Base-by-base conservation (phyloP, 2,888 invertebrate genomes). In the Pammene aurita region DNA sequence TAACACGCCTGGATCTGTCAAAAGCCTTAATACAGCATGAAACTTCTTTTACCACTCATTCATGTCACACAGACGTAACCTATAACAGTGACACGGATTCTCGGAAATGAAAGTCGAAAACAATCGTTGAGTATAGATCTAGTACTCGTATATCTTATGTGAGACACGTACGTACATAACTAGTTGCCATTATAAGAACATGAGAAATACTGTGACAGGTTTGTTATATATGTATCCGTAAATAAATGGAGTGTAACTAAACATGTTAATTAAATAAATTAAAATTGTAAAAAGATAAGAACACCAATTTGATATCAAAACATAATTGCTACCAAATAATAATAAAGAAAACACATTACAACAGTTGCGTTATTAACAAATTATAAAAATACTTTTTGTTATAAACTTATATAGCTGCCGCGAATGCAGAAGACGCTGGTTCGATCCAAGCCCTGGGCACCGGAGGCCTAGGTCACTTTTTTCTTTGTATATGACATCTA, bases 41-140 rank as follows among this genome's bases (percentile, higher is more conserved):
- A 34, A 42, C n/a, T n/a, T 58, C 18, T 42, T 44, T 42, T 35
- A 35, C 48, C 10, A 52, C 50, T 18, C 16, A 50, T 50, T 41
- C 41, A 62, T 62, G 50, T 52, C 61, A 50, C 46, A 35, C 38
- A 62, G 41, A 54, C 42, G 54, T 63, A 68, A 48, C 58, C 63
- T 68, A 54, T 68, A 68, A 68, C 58, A 68, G 68, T 68, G 68
- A 64, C 68, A 68, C 52, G 44, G 57, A 50, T 68, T 68, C 68
- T 44, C 57, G 68, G 68, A 68, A 68, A 68, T 64, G 63, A 68
- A 68, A 68, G 68, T 68, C 57, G 57, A 64, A 57, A 68, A 68
- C 68, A 64, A 68, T 68, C 68, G 52, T 52, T 58, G 52, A 58
- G 63, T 63, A 68, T 68, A 57, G 63, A 68, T 58, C 55, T 64